Evolutionary conservation across 2,888 invertebrate species (phyloP), one percentile per base, ranked within the genome.

Genomic region (Graphium colonna): DNA sequence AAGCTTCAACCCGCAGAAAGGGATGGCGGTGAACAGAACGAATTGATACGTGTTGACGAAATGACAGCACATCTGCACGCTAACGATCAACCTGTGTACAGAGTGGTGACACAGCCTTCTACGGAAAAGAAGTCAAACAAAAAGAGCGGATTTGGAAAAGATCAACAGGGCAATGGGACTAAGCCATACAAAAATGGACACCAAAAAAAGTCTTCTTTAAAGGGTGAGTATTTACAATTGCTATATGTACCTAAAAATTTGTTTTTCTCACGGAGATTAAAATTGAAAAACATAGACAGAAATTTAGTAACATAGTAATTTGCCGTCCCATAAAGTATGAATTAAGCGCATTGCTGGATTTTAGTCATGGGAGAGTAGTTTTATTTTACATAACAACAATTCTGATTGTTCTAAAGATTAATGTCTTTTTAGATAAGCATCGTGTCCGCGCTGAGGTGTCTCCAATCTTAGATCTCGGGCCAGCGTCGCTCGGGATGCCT

Each of bases 401-500:
- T 21, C 21, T 21, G 21, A 21, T 21, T 21, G 21, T 21, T 36
- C n/a, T 36, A 36, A 36, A 36, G n/a, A 43, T 44, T 47, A 38
- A 26, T 40, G 38, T 12, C 3, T 7, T 76, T 79, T 18, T 66
- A 89, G 89, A 89, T 59, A 89, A 89, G 58, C 77, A 86, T 58
- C 83, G 87, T 17, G 75, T 77, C 41, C 77, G 86, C 8, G 75
- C 79, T 5, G 88, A 87, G 39, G 68, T 61, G 28, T 58, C 70
- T n/a, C 58, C 73, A n/a, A 71, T 80, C 5, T 75, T 89, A 53
- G 88, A 90, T 55, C 79, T 86, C 12, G 88, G 86, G 0, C 88
- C 90, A 43, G 92, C 95, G 5, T 96, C 96, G 13, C 86, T 97
- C 33, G 97, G 97, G 5, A 91, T 95, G 69, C 83, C 92, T 2